phyloP scores from a whole-genome alignment of 1,140 invertebrate species.

The Orius insidiosus region DNA sequence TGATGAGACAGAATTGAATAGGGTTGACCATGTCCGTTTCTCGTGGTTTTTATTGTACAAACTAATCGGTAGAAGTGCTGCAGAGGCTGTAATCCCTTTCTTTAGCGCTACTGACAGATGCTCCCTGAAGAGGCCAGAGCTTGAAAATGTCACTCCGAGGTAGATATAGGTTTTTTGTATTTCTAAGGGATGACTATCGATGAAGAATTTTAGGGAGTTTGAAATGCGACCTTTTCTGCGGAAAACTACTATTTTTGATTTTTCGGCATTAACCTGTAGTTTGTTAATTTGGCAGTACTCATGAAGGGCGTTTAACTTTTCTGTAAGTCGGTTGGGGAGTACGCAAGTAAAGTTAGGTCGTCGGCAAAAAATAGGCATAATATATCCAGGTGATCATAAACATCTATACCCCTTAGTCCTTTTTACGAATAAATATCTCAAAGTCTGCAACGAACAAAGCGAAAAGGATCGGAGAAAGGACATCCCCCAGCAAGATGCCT shows the following conservation, averaged over 20 bases:
- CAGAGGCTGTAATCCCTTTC: no score
- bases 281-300: slow-evolving; percentile 14
- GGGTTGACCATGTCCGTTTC: no score
- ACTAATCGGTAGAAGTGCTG: no score
- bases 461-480: slow-evolving; percentile 16
- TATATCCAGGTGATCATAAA: neutral
- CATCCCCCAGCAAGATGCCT: slow-evolving; percentile 19
- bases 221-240: neutral
- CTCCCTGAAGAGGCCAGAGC: neutral
- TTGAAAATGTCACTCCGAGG: neutral
- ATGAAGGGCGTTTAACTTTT: slow-evolving; percentile 6
- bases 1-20: no score
- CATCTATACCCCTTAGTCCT: neutral
- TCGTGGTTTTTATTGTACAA: no score
- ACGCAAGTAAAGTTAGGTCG: slow-evolving; percentile 14
- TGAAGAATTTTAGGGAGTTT: neutral
- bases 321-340: slow-evolving; percentile 5
- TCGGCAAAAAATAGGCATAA: slow-evolving; percentile 18
- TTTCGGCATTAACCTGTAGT: slow-evolving; percentile 15
- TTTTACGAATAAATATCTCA: neutral
- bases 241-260: slow-evolving; percentile 17
- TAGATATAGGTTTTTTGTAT: neutral
- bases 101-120: no score
- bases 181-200: neutral
- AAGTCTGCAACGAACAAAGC: slow-evolving; percentile 17